phyloP scores from a whole-genome alignment of 2,797 vertebrate genomes.

The Lagorchestes hirsutus region DNA sequence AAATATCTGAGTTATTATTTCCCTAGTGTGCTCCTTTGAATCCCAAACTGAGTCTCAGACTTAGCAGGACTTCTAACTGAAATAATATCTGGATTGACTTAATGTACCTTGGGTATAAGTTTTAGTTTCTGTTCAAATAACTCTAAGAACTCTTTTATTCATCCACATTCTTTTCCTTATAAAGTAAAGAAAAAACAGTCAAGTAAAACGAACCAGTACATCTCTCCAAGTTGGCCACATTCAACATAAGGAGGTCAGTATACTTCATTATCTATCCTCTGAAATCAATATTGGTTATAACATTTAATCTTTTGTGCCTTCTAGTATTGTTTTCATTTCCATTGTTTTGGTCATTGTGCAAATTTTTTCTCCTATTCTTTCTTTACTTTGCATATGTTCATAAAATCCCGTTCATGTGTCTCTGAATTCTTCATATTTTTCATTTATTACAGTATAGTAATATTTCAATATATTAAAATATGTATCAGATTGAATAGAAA shows the following conservation, averaged over 20 bases:
- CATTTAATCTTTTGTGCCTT: background rate
- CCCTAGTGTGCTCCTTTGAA: slow-evolving; percentile 22
- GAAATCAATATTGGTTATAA: background rate
- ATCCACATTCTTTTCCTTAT: background rate
- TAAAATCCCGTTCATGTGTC: background rate
- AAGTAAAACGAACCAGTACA: background rate
- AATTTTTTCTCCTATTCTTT: background rate
- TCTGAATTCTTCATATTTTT: background rate
- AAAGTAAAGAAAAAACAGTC: background rate
- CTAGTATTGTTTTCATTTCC: background rate
- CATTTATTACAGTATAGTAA: background rate
- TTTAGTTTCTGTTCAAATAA: slow-evolving; percentile 38
- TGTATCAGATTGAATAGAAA: background rate
- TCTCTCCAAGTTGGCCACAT: background rate
- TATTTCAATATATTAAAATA: background rate
- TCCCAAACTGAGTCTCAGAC: slow-evolving; percentile 56
- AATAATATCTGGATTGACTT: slow-evolving; percentile 44
- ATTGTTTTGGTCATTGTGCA: background rate
- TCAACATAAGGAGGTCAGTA: background rate
- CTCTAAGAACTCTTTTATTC: background rate
- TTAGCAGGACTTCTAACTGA: slow-evolving; percentile 56
- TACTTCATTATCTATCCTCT: background rate
- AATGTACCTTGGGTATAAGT: slow-evolving; percentile 4
- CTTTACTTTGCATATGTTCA: background rate
- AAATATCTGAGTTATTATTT: slow-evolving; percentile 42